Evolutionary conservation across 2,888 invertebrate species (phyloP).

Genomic region (Netelia melanura): DNA sequence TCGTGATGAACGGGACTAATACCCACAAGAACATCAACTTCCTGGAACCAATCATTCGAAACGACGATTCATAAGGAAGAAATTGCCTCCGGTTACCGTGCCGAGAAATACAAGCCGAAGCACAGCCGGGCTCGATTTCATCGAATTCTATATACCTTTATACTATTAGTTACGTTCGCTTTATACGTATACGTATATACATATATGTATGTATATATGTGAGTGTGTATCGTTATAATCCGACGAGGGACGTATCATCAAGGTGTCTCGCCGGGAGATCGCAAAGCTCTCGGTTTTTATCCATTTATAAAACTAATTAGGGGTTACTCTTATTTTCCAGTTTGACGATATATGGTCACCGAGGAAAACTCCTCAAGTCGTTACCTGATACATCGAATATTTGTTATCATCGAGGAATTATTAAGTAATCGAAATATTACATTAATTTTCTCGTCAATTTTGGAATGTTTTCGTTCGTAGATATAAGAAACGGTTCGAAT

Average conservation of each 20-base stretch:
- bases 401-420: neutral
- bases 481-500: neutral
- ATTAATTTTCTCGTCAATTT: neutral
- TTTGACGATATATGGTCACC: neutral
- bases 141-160: slow-evolving; percentile 63
- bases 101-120: slow-evolving; percentile 45
- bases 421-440: neutral
- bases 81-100: slow-evolving; percentile 69
- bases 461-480: neutral
- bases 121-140: slow-evolving; percentile 65
- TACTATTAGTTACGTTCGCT: slow-evolving; percentile 46
- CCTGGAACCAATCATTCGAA: slow-evolving; percentile 79
- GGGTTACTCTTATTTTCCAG: slow-evolving; percentile 20
- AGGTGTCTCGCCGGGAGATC: slow-evolving; percentile 24
- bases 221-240: slow-evolving; percentile 14
- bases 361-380: neutral
- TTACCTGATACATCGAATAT: neutral
- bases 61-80: slow-evolving; percentile 77
- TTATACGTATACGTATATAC: slow-evolving; percentile 10
- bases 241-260: slow-evolving; percentile 43
- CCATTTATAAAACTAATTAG: slow-evolving; percentile 53
- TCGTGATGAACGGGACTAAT: slow-evolving; percentile 70
- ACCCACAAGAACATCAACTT: slow-evolving; percentile 73
- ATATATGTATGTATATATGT: neutral
- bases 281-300: slow-evolving; percentile 45